phyloP scores from a whole-genome alignment of 37 sponge, comb jelly and placozoan species.

The Chondrilla cf. caribensis region DNA sequence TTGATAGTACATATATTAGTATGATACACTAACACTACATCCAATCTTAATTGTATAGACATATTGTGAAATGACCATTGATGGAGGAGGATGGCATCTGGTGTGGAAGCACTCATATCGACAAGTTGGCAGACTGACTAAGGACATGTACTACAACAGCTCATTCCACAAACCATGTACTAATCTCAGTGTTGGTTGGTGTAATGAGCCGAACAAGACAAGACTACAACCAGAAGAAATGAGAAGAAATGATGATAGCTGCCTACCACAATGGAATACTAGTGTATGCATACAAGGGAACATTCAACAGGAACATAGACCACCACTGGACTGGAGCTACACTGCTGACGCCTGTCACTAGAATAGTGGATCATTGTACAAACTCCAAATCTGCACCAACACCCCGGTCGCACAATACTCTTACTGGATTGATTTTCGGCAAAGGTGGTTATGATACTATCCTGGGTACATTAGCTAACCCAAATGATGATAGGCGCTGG shows the following conservation, averaged over 20 bases:
- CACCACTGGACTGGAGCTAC: constrained; percentile 28
- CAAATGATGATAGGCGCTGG: constrained; percentile 9
- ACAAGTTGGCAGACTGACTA: not conserved
- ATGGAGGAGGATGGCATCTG: constrained; percentile 34
- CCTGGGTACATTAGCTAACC: not conserved
- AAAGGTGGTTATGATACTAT: not conserved
- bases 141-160: constrained; percentile 18
- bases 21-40: no score
- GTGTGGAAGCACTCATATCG: constrained; percentile 25
- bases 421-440: constrained; percentile 8
- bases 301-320: constrained; percentile 25
- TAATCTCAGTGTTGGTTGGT: constrained; percentile 24
- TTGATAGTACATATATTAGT: no score
- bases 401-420: no score
- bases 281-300: constrained; percentile 24
- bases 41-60: no score
- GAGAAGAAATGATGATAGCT: constrained; percentile 14
- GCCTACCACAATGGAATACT: constrained; percentile 20
- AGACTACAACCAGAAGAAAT: constrained; percentile 20
- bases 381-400: not conserved
- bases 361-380: constrained; percentile 13
- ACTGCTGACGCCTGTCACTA: not conserved
- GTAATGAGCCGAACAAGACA: constrained; percentile 19
- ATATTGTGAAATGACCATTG: constrained; percentile 20
- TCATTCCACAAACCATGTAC: constrained; percentile 12